Conservation (phyloP, 2,113 vertebrate species). For the Grammomys dolichurus region DNA sequence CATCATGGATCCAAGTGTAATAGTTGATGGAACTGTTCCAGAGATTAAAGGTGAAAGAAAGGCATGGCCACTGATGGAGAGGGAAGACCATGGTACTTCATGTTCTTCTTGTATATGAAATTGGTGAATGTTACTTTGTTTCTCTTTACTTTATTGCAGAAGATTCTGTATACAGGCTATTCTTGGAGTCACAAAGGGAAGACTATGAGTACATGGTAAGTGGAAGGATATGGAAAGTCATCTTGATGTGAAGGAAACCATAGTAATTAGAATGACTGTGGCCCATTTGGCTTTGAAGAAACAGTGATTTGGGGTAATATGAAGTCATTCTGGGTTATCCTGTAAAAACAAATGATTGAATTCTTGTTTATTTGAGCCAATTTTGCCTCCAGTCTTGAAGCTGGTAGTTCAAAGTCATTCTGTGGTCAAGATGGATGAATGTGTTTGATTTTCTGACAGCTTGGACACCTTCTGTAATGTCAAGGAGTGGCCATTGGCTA, state of each 20-base stretch:
- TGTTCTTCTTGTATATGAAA: accelerated
- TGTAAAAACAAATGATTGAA: no score
- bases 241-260: accelerated
- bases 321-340: background rate
- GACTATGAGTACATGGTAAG: accelerated
- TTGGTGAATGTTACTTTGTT: background rate
- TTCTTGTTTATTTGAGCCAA: accelerated
- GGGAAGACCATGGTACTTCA: accelerated
- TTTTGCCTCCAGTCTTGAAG: background rate
- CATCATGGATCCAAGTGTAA: accelerated
- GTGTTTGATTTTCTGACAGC: accelerated
- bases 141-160: background rate
- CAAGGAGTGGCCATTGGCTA: accelerated
- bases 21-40: background rate
- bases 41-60: background rate
- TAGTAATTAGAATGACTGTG: accelerated
- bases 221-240: accelerated
- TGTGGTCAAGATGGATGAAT: background rate
- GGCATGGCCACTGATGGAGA: accelerated
- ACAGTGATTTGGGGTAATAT: accelerated
- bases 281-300: background rate
- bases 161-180: background rate
- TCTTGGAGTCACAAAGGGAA: background rate
- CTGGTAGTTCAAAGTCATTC: accelerated
- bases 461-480: accelerated